Percentiles rank a stretch among this genome's conserved stretches.
Conservation (phyloP, 2,888 invertebrate genomes). For the Drosophila anomalata region DNA sequence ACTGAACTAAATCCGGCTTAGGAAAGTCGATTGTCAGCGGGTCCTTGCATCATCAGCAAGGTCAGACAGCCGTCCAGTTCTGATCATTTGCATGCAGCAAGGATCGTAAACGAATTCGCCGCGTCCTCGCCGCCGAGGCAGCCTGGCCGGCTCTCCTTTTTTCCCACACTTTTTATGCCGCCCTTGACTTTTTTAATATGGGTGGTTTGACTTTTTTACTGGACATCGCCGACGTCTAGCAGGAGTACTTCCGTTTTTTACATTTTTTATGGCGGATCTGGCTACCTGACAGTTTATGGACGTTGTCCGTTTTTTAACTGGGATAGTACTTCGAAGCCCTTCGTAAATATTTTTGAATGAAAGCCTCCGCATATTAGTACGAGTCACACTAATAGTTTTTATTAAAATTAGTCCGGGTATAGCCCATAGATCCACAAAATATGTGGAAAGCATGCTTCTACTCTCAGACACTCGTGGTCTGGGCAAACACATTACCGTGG, state of each 20-base stretch:
- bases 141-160: slow-evolving; percentile 3
- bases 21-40: slow-evolving; percentile 55
- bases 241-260: slow-evolving; percentile 65
- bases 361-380: slow-evolving; percentile 26
- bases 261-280: slow-evolving; percentile 42
- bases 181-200: slow-evolving; percentile 58
- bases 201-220: slow-evolving; percentile 76
- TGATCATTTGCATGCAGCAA: slow-evolving; percentile 57
- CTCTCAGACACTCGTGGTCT: neutral
- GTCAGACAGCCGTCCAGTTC: slow-evolving; percentile 5
- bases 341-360: slow-evolving; percentile 22
- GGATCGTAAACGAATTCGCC: slow-evolving; percentile 60
- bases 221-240: neutral
- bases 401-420: slow-evolving; percentile 70
- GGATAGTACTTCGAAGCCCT: neutral
- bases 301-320: slow-evolving; percentile 48
- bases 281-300: slow-evolving; percentile 29
- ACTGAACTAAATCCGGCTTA: slow-evolving; percentile 79
- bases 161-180: slow-evolving; percentile 9
- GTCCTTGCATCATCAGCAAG: slow-evolving; percentile 73
- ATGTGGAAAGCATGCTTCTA: slow-evolving; percentile 10
- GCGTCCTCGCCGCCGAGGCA: slow-evolving; percentile 12
- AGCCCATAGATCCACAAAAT: slow-evolving; percentile 55
- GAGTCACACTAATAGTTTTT: slow-evolving; percentile 52
- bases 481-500: slow-evolving; percentile 12